phyloP scores from a whole-genome alignment of 2,888 invertebrate genomes.

The Slavum lentiscoides region DNA sequence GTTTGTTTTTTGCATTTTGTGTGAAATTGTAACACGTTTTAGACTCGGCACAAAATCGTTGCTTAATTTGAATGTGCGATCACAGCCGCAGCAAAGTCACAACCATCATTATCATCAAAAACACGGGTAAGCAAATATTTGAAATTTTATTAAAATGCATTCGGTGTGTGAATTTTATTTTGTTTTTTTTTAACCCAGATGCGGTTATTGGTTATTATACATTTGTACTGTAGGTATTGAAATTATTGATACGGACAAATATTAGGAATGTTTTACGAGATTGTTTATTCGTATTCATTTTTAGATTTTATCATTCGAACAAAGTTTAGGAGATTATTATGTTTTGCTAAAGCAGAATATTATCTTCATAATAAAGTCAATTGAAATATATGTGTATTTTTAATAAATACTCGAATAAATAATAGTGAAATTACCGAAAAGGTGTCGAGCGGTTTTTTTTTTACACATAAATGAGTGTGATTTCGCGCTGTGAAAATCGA shows the following conservation, averaged over 20 bases:
- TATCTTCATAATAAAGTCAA: neutral
- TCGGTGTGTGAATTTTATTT: too few relatives aligned
- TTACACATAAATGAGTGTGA: too few relatives aligned
- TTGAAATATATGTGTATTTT: neutral
- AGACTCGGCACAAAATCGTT: constrained; percentile 60
- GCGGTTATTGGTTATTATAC: too few relatives aligned
- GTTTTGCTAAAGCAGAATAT: neutral
- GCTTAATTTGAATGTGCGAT: constrained; percentile 64
- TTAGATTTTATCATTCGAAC: neutral
- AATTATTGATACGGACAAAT: too few relatives aligned
- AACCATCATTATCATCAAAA: constrained; percentile 58
- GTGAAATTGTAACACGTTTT: constrained; percentile 44
- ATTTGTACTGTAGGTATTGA: too few relatives aligned
- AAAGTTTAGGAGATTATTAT: neutral
- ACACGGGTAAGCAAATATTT: constrained; percentile 60
- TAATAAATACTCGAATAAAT: neutral
- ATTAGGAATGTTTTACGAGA: too few relatives aligned
- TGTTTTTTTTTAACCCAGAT: too few relatives aligned
- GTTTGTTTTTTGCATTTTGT: constrained; percentile 60
- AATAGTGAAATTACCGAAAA: too few relatives aligned
- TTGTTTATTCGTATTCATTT: neutral
- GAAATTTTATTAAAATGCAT: neutral
- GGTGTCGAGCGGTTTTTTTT: too few relatives aligned
- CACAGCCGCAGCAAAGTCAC: constrained; percentile 66
- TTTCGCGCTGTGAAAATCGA: too few relatives aligned